A percentile compares a stretch with the other conserved stretches of the same genome.
These are phyloP conservation scores for Lutjanus campechanus DNA, from an alignment of 2,797 vertebrate genomes.

Conservation along the genomic window DNA sequence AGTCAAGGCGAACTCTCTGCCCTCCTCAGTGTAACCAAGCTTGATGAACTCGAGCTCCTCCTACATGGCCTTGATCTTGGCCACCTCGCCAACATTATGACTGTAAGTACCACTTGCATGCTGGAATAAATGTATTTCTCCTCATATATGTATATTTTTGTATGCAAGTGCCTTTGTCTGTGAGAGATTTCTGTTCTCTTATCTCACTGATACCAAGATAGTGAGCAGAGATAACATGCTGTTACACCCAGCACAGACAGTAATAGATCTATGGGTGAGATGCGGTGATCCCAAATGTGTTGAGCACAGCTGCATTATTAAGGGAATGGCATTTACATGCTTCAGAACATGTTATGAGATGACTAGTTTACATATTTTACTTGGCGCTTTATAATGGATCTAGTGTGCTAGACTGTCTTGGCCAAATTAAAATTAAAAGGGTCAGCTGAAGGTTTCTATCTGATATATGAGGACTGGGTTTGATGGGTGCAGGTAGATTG, in stretches of 20 bases:
- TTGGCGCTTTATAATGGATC: slow-evolving; percentile 27
- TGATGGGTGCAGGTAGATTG: slow-evolving; percentile 52
- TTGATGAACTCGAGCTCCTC: slow-evolving; percentile 90
- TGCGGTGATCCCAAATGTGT: slow-evolving; percentile 25
- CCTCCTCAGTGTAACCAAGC: slow-evolving; percentile 82
- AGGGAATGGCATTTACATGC: slow-evolving; percentile 14
- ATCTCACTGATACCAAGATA: slow-evolving; percentile 1
- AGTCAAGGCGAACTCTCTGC: slow-evolving; percentile 31
- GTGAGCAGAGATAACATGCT: slow-evolving; percentile 1
- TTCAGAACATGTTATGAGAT: slow-evolving; percentile 32
- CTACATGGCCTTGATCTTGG: slow-evolving; percentile 92
- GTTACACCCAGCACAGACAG: background rate
- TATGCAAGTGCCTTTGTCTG: background rate
- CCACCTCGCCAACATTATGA: slow-evolving; percentile 86
- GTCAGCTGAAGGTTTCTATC: slow-evolving; percentile 29
- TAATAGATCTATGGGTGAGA: slow-evolving; percentile 33
- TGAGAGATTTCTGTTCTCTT: slow-evolving; percentile 13
- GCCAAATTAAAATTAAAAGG: slow-evolving; percentile 24
- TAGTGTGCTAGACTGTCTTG: slow-evolving; percentile 17
- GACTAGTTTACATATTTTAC: slow-evolving; percentile 71
- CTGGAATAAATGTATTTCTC: background rate
- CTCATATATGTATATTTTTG: background rate
- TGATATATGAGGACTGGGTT: slow-evolving; percentile 31
- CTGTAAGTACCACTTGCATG: slow-evolving; percentile 65
- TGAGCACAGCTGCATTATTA: slow-evolving; percentile 47